These are phyloP conservation scores for Falco columbarius DNA, from an alignment of 2,797 vertebrate genomes.

Conservation along the genomic window DNA sequence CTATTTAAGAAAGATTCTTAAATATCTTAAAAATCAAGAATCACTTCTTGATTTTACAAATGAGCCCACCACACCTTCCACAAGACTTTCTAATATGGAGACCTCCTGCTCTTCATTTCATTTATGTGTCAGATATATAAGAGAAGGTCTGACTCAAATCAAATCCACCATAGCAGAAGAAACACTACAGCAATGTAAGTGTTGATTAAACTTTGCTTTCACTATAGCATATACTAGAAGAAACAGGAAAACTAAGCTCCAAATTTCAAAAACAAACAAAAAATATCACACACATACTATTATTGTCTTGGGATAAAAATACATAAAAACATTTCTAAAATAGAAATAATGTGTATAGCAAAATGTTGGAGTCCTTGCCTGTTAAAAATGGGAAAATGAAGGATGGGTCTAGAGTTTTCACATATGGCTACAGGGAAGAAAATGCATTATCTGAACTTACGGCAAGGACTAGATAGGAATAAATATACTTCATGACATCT, in stretches of 20 bases:
- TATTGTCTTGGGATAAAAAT: neutral
- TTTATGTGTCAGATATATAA: neutral
- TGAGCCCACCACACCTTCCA: neutral
- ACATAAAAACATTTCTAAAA: neutral
- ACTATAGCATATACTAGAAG: neutral
- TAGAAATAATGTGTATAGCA: neutral
- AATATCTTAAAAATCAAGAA: no score
- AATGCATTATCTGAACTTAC: neutral
- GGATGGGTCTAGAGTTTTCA: neutral
- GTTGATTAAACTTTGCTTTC: neutral
- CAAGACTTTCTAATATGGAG: neutral
- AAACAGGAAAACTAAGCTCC: neutral
- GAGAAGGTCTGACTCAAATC: neutral
- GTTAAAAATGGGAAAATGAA: neutral
- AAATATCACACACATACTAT: neutral
- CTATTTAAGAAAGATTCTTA: neutral
- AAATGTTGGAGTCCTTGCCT: neutral
- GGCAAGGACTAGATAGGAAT: neutral
- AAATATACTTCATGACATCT: neutral
- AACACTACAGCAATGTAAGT: neutral
- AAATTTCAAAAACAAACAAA: neutral
- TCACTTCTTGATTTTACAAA: neutral
- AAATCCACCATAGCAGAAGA: neutral
- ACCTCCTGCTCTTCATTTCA: neutral
- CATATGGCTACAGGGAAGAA: neutral